phyloP scores from a whole-genome alignment of 2,113 vertebrate genomes.

The Zosterops lateralis region DNA sequence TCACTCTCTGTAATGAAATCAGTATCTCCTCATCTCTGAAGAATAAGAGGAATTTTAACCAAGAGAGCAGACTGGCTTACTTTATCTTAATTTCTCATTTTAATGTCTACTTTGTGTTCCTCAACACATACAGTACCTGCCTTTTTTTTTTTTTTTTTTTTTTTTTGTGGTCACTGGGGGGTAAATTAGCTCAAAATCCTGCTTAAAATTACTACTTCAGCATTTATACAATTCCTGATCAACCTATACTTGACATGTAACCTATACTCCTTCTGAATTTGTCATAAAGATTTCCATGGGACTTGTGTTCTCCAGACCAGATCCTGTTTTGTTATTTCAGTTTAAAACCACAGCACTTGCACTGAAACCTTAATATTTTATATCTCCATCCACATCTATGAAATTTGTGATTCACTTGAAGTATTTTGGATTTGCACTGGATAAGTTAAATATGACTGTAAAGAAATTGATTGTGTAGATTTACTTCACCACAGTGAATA shows the following conservation, averaged over 20 bases:
- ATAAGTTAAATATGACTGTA: not conserved
- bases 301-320: not conserved
- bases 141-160: not conserved
- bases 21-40: not conserved
- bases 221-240: slow-evolving; percentile 4
- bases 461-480: not conserved
- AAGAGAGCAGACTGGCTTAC: not conserved
- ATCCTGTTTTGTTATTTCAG: not conserved
- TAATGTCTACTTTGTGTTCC: not conserved
- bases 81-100: slow-evolving; percentile 9
- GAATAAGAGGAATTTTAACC: slow-evolving; percentile 3
- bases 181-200: slow-evolving; percentile 36
- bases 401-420: not conserved
- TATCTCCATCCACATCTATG: not conserved
- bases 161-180: not conserved
- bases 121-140: not conserved
- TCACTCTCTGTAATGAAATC: not conserved
- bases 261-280: slow-evolving; percentile 5
- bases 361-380: not conserved
- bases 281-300: slow-evolving; percentile 13
- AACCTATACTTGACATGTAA: slow-evolving; percentile 22
- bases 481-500: not conserved
- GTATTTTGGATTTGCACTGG: not conserved
- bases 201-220: not conserved
- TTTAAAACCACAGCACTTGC: not conserved